Percentiles rank a stretch among this genome's conserved stretches.
phyloP scores from a whole-genome alignment of 1,140 invertebrate genomes.

The Pachypeltis micranthus region DNA sequence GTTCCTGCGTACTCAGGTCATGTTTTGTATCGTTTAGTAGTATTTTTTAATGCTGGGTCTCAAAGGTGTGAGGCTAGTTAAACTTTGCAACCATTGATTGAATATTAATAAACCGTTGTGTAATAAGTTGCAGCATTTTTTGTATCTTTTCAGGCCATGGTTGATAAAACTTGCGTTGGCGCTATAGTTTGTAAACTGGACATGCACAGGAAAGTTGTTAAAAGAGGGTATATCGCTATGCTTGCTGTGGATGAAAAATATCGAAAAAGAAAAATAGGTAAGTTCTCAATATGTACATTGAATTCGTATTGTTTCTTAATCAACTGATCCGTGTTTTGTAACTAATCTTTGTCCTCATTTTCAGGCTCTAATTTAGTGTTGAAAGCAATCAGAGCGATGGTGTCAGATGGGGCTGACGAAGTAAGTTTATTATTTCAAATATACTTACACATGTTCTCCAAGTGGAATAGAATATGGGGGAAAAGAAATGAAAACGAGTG shows the following conservation, averaged over 20 bases:
- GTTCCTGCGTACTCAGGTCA: background rate
- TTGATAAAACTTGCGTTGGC: constrained; percentile 77
- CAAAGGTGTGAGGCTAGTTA: background rate
- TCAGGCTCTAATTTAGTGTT: constrained; percentile 49
- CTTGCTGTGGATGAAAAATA: constrained; percentile 93
- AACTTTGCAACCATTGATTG: background rate
- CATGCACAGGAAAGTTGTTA: constrained; percentile 80
- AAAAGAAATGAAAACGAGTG: no score
- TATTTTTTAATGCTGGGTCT: no score
- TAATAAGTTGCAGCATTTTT: constrained; percentile 12
- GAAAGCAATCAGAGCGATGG: constrained; percentile 70
- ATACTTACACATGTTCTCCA: no score
- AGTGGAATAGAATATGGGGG: no score
- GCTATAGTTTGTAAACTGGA: constrained; percentile 98
- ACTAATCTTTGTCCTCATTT: constrained; percentile 29
- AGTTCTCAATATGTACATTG: no score
- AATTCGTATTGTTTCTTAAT: background rate
- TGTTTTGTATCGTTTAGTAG: no score
- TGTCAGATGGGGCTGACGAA: constrained; percentile 89
- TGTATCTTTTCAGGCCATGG: constrained; percentile 50
- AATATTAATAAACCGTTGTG: no score
- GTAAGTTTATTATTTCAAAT: no score
- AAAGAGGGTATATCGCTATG: constrained; percentile 98
- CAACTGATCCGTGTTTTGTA: constrained; percentile 9
- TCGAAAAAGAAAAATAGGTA: constrained; percentile 86